A percentile compares a stretch with the other conserved stretches of the same genome.
Conservation (phyloP, 1,140 invertebrate species). For the Papilio helenus region DNA sequence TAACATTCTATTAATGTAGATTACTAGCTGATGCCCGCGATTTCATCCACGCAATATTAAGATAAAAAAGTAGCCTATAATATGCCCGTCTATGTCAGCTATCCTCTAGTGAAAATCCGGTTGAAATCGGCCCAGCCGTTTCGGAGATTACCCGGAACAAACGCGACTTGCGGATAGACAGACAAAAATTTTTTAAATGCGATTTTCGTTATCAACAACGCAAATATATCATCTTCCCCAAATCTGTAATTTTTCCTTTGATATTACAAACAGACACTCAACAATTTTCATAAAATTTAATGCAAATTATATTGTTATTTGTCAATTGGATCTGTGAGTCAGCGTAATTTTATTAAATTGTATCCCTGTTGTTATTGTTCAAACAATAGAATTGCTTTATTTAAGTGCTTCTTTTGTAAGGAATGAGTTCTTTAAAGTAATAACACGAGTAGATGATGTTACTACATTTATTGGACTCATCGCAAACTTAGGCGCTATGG, state of each 20-base stretch:
- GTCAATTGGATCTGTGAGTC: not conserved
- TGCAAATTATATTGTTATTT: not conserved
- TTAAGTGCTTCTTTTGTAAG: not conserved
- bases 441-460: not conserved
- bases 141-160: too few species aligned
- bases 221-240: too few species aligned
- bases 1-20: not conserved
- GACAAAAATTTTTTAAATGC: too few species aligned
- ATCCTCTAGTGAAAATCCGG: too few species aligned
- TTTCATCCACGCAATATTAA: too few species aligned
- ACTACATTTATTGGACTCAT: not conserved
- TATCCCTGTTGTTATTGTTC: not conserved
- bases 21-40: not conserved
- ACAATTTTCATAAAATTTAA: not conserved
- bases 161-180: too few species aligned
- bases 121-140: too few species aligned
- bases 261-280: too few species aligned
- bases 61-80: too few species aligned
- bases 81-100: too few species aligned
- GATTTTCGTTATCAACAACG: too few species aligned
- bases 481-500: not conserved
- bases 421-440: not conserved
- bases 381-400: constrained; percentile 16
- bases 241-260: too few species aligned
- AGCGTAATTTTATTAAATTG: not conserved